Evolutionary conservation across 2,113 vertebrate species (phyloP).

Genomic region (Protobothrops flavoviridis): DNA sequence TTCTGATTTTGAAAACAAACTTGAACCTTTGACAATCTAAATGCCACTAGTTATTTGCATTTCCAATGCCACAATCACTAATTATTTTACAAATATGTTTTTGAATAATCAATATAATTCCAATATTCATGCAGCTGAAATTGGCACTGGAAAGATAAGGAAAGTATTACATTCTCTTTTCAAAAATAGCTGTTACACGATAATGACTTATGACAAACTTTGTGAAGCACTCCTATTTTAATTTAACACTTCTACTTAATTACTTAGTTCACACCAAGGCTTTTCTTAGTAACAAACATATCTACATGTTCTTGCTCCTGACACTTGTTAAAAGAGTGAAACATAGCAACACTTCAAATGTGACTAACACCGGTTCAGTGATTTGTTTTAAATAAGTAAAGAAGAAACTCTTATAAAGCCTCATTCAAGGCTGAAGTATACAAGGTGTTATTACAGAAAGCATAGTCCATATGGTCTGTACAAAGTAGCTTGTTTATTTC

Average conservation of each 20-base stretch:
- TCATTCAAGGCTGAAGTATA: background rate
- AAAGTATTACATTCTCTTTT: slow-evolving; percentile 18
- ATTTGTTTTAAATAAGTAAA: background rate
- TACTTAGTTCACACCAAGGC: slow-evolving; percentile 39
- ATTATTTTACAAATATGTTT: background rate
- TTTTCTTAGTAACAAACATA: slow-evolving; percentile 33
- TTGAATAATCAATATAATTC: rapidly evolving
- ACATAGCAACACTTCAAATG: background rate
- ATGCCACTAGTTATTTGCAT: background rate
- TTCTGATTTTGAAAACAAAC: background rate
- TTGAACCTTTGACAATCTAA: background rate
- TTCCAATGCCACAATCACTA: background rate
- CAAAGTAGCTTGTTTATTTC: background rate
- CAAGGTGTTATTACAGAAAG: background rate
- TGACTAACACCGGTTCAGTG: background rate
- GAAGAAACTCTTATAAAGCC: background rate
- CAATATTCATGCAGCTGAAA: slow-evolving; percentile 5
- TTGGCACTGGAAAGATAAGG: slow-evolving; percentile 22
- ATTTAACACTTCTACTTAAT: slow-evolving; percentile 62
- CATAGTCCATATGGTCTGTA: background rate
- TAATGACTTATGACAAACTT: slow-evolving; percentile 11
- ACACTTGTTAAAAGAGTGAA: slow-evolving; percentile 4
- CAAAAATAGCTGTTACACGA: slow-evolving; percentile 52
- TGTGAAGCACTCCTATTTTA: slow-evolving; percentile 11
- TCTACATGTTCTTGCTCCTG: background rate